These are phyloP conservation scores for Aphidoletes aphidimyza DNA, from an alignment of 2,888 invertebrate genomes.

Conservation along the genomic window DNA sequence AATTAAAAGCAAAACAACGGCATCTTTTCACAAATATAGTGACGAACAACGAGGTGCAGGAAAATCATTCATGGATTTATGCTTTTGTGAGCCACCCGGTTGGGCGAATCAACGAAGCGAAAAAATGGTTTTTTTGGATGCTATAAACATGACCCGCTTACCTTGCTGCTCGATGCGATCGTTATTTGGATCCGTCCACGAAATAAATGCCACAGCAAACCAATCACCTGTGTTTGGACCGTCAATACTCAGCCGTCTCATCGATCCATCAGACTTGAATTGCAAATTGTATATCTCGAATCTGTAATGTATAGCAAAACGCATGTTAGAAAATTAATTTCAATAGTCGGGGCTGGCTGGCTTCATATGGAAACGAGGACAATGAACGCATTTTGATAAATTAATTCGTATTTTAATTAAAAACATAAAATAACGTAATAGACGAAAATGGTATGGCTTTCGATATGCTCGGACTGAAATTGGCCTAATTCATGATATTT, in stretches of 20 bases:
- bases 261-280: constrained; percentile 72
- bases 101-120: not conserved
- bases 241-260: constrained; percentile 71
- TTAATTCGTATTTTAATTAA: not conserved
- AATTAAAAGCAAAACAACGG: constrained; percentile 25
- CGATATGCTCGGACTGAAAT: not conserved
- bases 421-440: constrained; percentile 12
- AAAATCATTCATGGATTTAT: constrained; percentile 31
- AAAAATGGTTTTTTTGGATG: not conserved
- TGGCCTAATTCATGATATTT: constrained; percentile 10
- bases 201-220: constrained; percentile 82
- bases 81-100: not conserved
- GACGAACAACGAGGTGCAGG: not conserved
- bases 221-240: constrained; percentile 81
- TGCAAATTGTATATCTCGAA: constrained; percentile 70
- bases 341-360: too few species aligned
- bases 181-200: constrained; percentile 78
- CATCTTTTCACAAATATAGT: not conserved
- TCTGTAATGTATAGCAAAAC: constrained; percentile 61
- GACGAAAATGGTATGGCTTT: not conserved
- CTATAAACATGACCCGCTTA: constrained; percentile 62
- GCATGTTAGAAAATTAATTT: not conserved
- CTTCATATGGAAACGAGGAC: too few species aligned
- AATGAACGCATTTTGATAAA: too few species aligned
- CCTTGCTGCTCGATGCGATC: constrained; percentile 82